Evolutionary conservation across 1,140 invertebrate genomes (phyloP), one percentile per base, ranked within the genome.

Genomic region (Anastrepha obliqua): DNA sequence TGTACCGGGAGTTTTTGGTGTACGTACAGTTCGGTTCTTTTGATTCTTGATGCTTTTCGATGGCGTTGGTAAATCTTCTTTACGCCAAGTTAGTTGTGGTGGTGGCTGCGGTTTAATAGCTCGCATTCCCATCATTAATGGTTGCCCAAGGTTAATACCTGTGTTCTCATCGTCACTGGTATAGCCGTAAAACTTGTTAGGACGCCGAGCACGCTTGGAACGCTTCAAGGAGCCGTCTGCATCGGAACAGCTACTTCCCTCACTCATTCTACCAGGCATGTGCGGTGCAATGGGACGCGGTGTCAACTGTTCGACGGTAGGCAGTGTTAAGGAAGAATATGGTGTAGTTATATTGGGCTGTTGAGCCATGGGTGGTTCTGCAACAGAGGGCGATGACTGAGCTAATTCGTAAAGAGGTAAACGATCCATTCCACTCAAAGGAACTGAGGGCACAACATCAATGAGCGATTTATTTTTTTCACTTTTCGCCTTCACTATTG

Each of bases 121-220:
- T 42, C 96, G 95, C 88, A 90, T 90, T 11, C 91, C 91, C 44
- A 91, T 91, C 87, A 90, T 89, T 8, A 92, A 64, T 15, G 91
- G 91, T 17, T 90, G 90, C 55, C 92, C 51, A 1, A 91, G 81
- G 42, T 89, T 88, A 60, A 89, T 89, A 17, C 29, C 55, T 87
- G 90, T 89, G 39, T 90, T 91, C 89, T 97, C 97, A 89, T 97
- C 97, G 89, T 97, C 96, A 90, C 96, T 97, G 0, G 96, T 97
- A 91, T 97, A 97, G 2, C 97, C 97, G 90, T 97, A 97, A 91
- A 98, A 98, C 90, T 96, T 96, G 90, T 97, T 97, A 8, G 96
- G 97, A 51, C 97, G 95, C 47, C 96, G 93, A 91, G 96, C 95
- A 47, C 97, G 94, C 92, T 97, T 97, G 1, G 97, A 97, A 15